Evolutionary conservation across 2,113 vertebrate species (phyloP).

Genomic region (Rallus limicola): DNA sequence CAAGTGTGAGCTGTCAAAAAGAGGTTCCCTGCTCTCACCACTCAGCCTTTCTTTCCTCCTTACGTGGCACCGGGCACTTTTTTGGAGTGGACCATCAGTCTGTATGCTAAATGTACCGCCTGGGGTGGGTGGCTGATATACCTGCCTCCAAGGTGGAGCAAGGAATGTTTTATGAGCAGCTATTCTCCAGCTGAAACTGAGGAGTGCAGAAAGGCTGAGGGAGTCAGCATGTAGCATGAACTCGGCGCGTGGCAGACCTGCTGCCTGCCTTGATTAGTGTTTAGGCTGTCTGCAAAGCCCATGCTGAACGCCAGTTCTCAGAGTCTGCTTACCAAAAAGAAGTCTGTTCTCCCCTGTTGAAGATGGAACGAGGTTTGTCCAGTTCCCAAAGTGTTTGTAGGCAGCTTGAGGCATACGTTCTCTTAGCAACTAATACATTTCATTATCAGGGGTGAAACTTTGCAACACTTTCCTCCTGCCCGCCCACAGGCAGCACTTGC

Average conservation of each 20-base stretch:
- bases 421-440: not conserved
- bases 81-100: not conserved
- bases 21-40: not conserved
- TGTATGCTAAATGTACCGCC: not conserved
- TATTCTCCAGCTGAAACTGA: not conserved
- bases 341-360: not conserved
- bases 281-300: not conserved
- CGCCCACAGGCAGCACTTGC: not conserved
- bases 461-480: slow-evolving; percentile 1
- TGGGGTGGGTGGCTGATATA: not conserved
- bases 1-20: not conserved
- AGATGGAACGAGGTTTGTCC: not conserved
- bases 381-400: not conserved
- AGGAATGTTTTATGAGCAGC: not conserved
- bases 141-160: not conserved
- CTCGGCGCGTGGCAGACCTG: not conserved
- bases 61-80: not conserved
- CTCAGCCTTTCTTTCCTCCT: not conserved
- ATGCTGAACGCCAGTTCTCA: not conserved
- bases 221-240: not conserved
- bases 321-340: not conserved
- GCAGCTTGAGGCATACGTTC: not conserved
- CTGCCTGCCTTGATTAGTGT: not conserved
- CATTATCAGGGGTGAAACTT: not conserved
- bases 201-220: not conserved